Evolutionary conservation across 2,797 vertebrate genomes (phyloP).

Genomic region (Myotis planiceps): DNA sequence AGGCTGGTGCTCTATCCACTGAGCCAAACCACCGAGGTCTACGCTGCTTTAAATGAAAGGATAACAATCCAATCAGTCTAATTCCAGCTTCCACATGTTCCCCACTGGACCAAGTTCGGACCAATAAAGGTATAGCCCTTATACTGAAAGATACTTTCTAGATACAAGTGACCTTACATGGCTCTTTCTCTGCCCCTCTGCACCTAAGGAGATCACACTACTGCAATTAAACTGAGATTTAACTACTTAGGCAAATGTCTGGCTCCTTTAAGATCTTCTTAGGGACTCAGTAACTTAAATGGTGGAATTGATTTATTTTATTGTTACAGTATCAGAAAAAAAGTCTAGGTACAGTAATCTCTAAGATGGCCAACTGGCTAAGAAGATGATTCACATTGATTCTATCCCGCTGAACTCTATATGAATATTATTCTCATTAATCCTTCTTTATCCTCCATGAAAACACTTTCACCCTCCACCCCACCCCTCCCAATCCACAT

Average conservation of each 20-base stretch:
- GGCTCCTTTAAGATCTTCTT: not conserved
- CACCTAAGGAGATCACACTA: not conserved
- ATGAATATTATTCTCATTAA: not conserved
- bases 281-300: not conserved
- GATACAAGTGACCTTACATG: not conserved
- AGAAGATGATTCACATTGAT: not conserved
- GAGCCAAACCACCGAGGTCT: too few relatives aligned
- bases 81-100: not conserved
- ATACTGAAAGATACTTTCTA: not conserved
- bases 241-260: conserved; percentile 1
- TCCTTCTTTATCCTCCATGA: not conserved
- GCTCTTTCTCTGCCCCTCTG: not conserved
- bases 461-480: not conserved
- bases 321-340: conserved; percentile 7
- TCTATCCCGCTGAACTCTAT: not conserved
- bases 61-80: not conserved
- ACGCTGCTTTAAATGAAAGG: not conserved
- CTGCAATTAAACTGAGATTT: not conserved
- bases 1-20: too few relatives aligned
- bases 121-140: not conserved
- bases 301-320: not conserved
- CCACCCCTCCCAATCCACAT: not conserved
- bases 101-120: not conserved
- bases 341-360: not conserved
- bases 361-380: not conserved